These are phyloP conservation scores for Archivesica marissinica DNA, from an alignment of 1,140 invertebrate genomes.

Conservation along the genomic window DNA sequence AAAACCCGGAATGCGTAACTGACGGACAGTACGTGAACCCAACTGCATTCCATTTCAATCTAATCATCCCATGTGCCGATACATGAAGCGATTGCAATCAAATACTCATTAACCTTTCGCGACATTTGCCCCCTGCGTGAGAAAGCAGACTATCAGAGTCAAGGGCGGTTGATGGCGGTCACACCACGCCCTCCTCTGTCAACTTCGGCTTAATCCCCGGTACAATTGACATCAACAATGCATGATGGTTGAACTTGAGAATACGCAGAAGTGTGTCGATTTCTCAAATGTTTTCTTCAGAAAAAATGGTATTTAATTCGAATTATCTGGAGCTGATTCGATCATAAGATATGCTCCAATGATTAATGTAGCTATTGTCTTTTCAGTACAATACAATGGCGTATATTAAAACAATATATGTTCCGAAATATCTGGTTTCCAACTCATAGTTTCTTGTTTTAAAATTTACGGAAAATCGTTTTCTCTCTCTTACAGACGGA, in stretches of 20 bases:
- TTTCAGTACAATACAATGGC: too few relatives aligned
- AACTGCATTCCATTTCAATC: neutral
- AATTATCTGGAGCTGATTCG: too few relatives aligned
- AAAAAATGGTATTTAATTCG: neutral
- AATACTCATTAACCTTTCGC: neutral
- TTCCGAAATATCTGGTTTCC: too few relatives aligned
- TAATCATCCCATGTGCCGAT: neutral
- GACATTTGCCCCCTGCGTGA: constrained; percentile 3
- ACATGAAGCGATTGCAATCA: constrained; percentile 16
- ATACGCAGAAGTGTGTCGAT: neutral
- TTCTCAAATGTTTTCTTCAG: neutral
- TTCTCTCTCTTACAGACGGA: too few relatives aligned
- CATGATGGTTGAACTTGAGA: neutral
- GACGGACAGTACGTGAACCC: too few relatives aligned
- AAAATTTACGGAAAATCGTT: too few relatives aligned
- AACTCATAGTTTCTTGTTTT: too few relatives aligned
- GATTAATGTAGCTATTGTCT: too few relatives aligned
- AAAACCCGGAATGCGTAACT: too few relatives aligned
- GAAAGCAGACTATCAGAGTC: constrained; percentile 10
- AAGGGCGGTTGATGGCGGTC: neutral
- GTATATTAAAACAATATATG: too few relatives aligned
- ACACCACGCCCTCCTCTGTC: constrained; percentile 9
- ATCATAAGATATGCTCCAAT: too few relatives aligned
- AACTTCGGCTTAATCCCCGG: neutral
- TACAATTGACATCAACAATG: constrained; percentile 15